Percentiles rank a stretch among this genome's conserved stretches.
phyloP scores from a whole-genome alignment of 1,140 invertebrate species.

The Goniozus legneri region DNA sequence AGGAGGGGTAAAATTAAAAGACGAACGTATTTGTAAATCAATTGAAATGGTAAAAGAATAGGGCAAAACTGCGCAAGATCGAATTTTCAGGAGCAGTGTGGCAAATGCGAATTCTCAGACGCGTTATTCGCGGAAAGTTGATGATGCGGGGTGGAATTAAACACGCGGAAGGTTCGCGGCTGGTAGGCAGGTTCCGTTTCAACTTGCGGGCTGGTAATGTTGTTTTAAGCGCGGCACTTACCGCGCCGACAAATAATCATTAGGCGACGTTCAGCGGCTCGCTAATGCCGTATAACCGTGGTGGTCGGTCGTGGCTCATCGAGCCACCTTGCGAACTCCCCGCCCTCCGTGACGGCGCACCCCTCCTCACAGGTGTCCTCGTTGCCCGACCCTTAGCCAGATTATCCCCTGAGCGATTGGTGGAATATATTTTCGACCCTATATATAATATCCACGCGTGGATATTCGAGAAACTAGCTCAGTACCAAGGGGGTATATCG shows the following conservation, averaged over 20 bases:
- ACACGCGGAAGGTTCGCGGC: not conserved
- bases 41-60: too few relatives aligned
- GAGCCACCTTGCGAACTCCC: slow-evolving; percentile 30
- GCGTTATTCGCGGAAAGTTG: too few relatives aligned
- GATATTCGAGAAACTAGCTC: not conserved
- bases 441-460: slow-evolving; percentile 25
- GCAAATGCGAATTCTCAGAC: too few relatives aligned
- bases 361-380: slow-evolving; percentile 14
- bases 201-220: slow-evolving; percentile 34
- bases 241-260: slow-evolving; percentile 39
- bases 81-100: too few relatives aligned
- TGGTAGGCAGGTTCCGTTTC: slow-evolving; percentile 10
- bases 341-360: slow-evolving; percentile 17
- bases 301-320: slow-evolving; percentile 19
- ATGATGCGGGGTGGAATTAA: slow-evolving; percentile 7
- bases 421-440: slow-evolving; percentile 36
- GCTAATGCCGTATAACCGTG: slow-evolving; percentile 14
- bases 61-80: too few relatives aligned
- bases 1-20: too few relatives aligned
- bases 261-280: slow-evolving; percentile 34
- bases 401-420: slow-evolving; percentile 36
- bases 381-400: slow-evolving; percentile 33
- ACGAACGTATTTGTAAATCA: too few relatives aligned
- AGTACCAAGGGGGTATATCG: slow-evolving; percentile 19
- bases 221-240: slow-evolving; percentile 37